Conservation (phyloP, 92 coral and sea anemone genomes). For the Palythoa heliodiscus region DNA sequence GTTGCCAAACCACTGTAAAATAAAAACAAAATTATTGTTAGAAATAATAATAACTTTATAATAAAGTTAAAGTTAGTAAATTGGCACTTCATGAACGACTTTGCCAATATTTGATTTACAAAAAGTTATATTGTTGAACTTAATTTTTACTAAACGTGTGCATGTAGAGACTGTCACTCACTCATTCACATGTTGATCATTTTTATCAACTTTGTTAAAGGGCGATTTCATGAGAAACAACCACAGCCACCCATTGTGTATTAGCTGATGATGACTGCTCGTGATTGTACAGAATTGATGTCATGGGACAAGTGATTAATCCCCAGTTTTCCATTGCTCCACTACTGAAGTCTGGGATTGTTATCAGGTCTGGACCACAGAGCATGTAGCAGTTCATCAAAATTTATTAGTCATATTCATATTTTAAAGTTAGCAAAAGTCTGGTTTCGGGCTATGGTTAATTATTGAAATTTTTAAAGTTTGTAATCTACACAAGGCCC, state of each 20-base stretch:
- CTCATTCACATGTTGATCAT: background rate
- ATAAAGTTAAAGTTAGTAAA: too few species aligned
- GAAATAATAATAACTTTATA: too few species aligned
- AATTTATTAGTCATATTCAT: background rate
- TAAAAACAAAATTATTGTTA: too few species aligned
- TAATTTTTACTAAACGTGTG: too few species aligned
- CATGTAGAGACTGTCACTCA: background rate
- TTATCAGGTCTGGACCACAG: constrained; percentile 67
- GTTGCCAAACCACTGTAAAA: too few species aligned
- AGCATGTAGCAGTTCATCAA: constrained; percentile 23
- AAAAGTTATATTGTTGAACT: too few species aligned
- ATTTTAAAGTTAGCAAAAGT: too few species aligned
- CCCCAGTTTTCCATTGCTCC: constrained; percentile 94
- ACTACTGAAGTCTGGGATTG: constrained; percentile 81
- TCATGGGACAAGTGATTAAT: constrained; percentile 70
- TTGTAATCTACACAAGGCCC: too few species aligned
- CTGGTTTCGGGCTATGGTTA: too few species aligned
- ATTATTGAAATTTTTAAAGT: too few species aligned
- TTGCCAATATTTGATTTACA: too few species aligned
- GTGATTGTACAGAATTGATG: constrained; percentile 64
- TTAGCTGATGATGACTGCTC: constrained; percentile 61
- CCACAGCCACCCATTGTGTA: constrained; percentile 69
- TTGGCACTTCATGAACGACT: too few species aligned
- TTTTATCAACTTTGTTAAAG: constrained; percentile 65
- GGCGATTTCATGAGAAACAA: constrained; percentile 78